These are phyloP conservation scores for Diadromus collaris DNA, from an alignment of 2,888 invertebrate species.

Conservation along the genomic window DNA sequence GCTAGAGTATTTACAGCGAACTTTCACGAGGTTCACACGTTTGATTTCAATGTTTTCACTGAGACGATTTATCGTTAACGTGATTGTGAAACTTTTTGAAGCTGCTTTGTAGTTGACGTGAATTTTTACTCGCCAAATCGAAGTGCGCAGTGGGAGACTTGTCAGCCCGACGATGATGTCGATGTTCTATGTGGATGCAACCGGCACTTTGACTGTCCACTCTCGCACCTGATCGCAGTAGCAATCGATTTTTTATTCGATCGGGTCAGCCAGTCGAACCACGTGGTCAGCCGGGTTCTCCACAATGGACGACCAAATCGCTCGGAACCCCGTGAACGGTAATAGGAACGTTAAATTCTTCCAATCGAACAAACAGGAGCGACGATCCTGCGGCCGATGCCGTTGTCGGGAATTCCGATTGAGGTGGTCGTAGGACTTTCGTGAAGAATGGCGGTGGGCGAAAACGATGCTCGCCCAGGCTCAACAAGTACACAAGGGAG, in stretches of 20 bases:
- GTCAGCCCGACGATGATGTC: slow-evolving; percentile 40
- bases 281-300: slow-evolving; percentile 32
- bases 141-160: no score
- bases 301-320: slow-evolving; percentile 32
- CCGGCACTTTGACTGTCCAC: slow-evolving; percentile 33
- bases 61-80: not conserved
- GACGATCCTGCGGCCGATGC: not conserved
- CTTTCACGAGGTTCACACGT: not conserved
- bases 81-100: not conserved
- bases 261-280: slow-evolving; percentile 15
- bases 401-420: slow-evolving; percentile 34
- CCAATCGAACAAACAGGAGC: slow-evolving; percentile 33
- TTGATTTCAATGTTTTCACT: not conserved
- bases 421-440: slow-evolving; percentile 34
- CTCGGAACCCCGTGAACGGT: slow-evolving; percentile 20
- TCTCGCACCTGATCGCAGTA: slow-evolving; percentile 21
- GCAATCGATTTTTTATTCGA: slow-evolving; percentile 36
- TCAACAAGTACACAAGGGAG: slow-evolving; percentile 74
- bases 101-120: not conserved
- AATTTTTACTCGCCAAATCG: no score
- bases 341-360: slow-evolving; percentile 47
- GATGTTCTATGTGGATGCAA: slow-evolving; percentile 37
- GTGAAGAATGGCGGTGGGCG: slow-evolving; percentile 32
- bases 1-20: not conserved
- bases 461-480: slow-evolving; percentile 59